A percentile compares a stretch with the other conserved stretches of the same genome.
Evolutionary conservation across 2,888 invertebrate species (phyloP).

Genomic region (Aelia acuminata): DNA sequence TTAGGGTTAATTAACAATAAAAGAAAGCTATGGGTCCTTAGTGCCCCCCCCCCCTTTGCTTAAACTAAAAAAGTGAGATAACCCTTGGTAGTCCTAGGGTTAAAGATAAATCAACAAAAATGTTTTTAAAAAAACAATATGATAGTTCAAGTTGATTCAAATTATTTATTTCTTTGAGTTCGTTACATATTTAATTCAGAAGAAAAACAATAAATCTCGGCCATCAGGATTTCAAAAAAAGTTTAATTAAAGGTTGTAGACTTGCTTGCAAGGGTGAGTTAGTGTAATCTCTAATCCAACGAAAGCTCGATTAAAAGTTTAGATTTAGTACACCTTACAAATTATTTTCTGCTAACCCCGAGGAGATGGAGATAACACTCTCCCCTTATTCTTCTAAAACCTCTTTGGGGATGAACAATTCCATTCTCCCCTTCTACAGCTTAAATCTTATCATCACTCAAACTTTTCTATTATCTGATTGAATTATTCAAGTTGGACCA

Average conservation of each 20-base stretch:
- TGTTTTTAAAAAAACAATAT: too few species aligned
- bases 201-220: constrained; percentile 25
- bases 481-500: not conserved
- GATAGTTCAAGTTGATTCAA: too few species aligned
- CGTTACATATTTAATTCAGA: not conserved
- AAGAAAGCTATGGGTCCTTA: too few species aligned
- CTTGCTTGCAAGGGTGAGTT: constrained; percentile 5
- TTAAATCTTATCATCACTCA: constrained; percentile 35
- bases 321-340: constrained; percentile 39
- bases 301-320: constrained; percentile 41
- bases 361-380: not conserved
- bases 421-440: not conserved
- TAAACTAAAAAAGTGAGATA: too few species aligned
- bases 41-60: too few species aligned
- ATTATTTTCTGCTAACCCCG: constrained; percentile 36
- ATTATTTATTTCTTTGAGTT: too few species aligned
- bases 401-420: constrained; percentile 23
- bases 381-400: constrained; percentile 23
- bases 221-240: constrained; percentile 26
- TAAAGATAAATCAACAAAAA: too few species aligned
- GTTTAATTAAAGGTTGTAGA: constrained; percentile 30
- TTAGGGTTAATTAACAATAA: too few species aligned
- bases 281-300: constrained; percentile 42
- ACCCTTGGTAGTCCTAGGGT: too few species aligned
- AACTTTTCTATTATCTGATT: not conserved